phyloP scores from a whole-genome alignment of 2,797 vertebrate species.

The Anguilla anguilla region DNA sequence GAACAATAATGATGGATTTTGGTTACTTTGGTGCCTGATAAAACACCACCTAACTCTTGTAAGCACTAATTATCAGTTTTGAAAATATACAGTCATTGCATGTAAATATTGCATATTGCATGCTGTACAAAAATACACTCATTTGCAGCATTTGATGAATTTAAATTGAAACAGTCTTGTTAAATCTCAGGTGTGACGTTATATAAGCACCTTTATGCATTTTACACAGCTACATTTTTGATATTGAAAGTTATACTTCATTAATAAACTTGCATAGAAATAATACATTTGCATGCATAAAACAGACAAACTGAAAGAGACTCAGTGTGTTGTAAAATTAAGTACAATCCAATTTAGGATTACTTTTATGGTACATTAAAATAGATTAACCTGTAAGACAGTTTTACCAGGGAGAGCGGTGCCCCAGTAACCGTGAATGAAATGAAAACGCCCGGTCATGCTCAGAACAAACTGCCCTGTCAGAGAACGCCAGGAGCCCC shows the following conservation, averaged over 20 bases:
- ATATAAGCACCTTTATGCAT: no score
- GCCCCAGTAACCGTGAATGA: neutral
- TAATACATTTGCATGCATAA: no score
- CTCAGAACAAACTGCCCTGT: neutral
- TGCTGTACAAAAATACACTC: neutral
- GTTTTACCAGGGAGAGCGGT: neutral
- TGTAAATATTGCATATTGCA: neutral
- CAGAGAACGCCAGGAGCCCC: neutral
- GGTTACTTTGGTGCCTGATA: neutral
- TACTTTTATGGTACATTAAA: neutral
- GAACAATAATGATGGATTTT: neutral
- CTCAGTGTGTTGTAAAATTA: neutral
- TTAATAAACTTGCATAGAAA: no score
- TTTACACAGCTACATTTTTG: no score
- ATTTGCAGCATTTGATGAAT: neutral
- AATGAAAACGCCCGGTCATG: neutral
- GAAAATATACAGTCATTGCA: neutral
- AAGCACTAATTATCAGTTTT: no score
- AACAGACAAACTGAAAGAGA: no score
- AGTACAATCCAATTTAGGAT: neutral
- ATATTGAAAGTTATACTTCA: no score
- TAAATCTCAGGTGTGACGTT: no score
- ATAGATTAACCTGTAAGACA: neutral
- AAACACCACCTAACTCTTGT: neutral
- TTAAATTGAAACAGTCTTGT: no score